Percentiles rank a stretch among this genome's conserved stretches.
phyloP scores from a whole-genome alignment of 2,888 invertebrate species.

The Schrankia costaestrigalis region DNA sequence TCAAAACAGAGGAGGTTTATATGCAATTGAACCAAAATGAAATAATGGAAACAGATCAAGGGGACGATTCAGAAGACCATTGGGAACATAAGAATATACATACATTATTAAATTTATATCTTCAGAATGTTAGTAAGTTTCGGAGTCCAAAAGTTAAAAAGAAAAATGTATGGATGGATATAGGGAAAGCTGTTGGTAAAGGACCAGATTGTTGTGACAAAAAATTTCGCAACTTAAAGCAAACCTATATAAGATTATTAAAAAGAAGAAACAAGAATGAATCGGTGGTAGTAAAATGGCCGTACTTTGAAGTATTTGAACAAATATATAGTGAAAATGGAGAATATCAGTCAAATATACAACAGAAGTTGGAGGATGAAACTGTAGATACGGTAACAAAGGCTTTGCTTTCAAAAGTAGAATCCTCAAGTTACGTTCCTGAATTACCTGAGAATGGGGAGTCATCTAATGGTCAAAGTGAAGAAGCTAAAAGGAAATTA shows the following conservation, averaged over 20 bases:
- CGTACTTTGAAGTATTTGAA: constrained; percentile 69
- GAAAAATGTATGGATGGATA: constrained; percentile 69
- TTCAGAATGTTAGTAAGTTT: constrained; percentile 65
- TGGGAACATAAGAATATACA: constrained; percentile 63
- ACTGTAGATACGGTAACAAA: constrained; percentile 59
- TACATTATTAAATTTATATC: constrained; percentile 55
- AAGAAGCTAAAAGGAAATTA: constrained; percentile 51
- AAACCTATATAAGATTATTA: constrained; percentile 64
- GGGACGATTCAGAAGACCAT: constrained; percentile 63
- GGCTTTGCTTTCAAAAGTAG: constrained; percentile 54
- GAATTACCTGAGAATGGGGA: constrained; percentile 45
- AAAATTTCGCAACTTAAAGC: constrained; percentile 71
- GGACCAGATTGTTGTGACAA: constrained; percentile 69
- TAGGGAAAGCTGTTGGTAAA: constrained; percentile 58
- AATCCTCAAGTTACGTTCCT: constrained; percentile 41
- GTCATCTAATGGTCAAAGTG: constrained; percentile 44
- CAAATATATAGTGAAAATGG: constrained; percentile 65
- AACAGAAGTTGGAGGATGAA: constrained; percentile 59
- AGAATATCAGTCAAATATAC: constrained; percentile 65
- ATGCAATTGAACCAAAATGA: constrained; percentile 55
- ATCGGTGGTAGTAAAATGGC: constrained; percentile 61
- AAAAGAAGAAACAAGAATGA: constrained; percentile 61
- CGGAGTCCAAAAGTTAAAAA: constrained; percentile 70
- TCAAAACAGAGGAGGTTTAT: constrained; percentile 54
- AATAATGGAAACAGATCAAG: constrained; percentile 48